Base-by-base conservation (phyloP, 1,140 invertebrate species). In the Mya arenaria region DNA sequence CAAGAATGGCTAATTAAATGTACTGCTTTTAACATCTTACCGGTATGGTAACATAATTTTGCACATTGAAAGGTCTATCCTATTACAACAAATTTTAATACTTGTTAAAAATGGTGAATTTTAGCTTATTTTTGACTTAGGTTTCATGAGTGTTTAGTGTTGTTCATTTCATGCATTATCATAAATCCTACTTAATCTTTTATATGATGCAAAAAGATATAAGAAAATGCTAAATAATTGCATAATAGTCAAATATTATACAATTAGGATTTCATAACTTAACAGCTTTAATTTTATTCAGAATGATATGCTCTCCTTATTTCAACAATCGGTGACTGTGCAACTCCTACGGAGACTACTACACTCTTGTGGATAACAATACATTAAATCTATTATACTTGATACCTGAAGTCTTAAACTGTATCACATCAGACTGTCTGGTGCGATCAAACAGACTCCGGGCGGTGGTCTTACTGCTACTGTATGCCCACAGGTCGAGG, bases 341-440 rank as follows among this genome's bases (percentile, higher is more conserved):
- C 41, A 10, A 48, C 10, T 48, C 19, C 10, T 13, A 13, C 19
- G 48, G 2, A 52, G 25, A 52, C 48, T 8, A 4, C 25, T 17
- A 52, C 25, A 3, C 25, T 52, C 25, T n/a, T 52, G 19, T 52
- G 4, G 41, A n/a, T n/a, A n/a, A n/a, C n/a, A n/a, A n/a, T n/a
- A n/a, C n/a, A 39, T 25, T 25, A 62, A 37, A 44, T 63, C 23
- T 55, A 37, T 13, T 34, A 66, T 13, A 32, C 23, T 37, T n/a
- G 25, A 41, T 85, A 92, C 92, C 91, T 86, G 89, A 82, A 19
- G 90, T 85, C 6, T 85, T 39, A 65, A 92, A 92, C 79, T 90
- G 88, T 66, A 92, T 62, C 5, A 92, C 85, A 23, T 88, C 68
- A 55, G 86, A 87, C 17, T 52, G 48, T 28, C 86, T 69, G 41